Evolutionary conservation across 2,797 vertebrate species (phyloP).

Genomic region (Sebastes ruberrimus): DNA sequence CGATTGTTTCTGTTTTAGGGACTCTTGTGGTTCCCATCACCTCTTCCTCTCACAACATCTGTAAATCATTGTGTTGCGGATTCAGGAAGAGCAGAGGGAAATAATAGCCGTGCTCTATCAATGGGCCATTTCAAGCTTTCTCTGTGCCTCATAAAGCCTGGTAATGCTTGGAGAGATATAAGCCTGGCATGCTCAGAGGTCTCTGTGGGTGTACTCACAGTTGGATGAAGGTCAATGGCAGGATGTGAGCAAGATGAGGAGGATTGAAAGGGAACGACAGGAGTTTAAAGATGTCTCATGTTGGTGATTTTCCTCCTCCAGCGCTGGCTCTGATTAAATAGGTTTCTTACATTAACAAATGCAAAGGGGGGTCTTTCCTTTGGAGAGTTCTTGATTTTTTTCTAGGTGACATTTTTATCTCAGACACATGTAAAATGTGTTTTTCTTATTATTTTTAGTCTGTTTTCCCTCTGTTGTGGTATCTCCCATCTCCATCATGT

Average conservation of each 20-base stretch:
- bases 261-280: neutral
- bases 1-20: constrained; percentile 36
- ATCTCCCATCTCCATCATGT: neutral
- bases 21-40: constrained; percentile 48
- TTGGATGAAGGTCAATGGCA: constrained; percentile 16
- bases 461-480: neutral
- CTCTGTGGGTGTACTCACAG: constrained; percentile 9
- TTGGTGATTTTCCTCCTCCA: neutral
- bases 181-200: constrained; percentile 6
- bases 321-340: neutral
- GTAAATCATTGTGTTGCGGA: constrained; percentile 66
- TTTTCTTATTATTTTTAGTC: neutral
- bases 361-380: neutral
- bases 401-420: neutral
- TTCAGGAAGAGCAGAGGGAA: constrained; percentile 61
- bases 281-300: neutral
- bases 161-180: constrained; percentile 40
- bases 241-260: constrained; percentile 11
- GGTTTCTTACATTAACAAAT: neutral
- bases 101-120: constrained; percentile 61
- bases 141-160: constrained; percentile 62
- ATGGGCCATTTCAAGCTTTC: constrained; percentile 64
- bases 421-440: neutral
- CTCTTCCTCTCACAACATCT: constrained; percentile 71
- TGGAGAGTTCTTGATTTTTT: neutral